phyloP scores from a whole-genome alignment of 2,797 vertebrate species.

The Neostethus bicornis region DNA sequence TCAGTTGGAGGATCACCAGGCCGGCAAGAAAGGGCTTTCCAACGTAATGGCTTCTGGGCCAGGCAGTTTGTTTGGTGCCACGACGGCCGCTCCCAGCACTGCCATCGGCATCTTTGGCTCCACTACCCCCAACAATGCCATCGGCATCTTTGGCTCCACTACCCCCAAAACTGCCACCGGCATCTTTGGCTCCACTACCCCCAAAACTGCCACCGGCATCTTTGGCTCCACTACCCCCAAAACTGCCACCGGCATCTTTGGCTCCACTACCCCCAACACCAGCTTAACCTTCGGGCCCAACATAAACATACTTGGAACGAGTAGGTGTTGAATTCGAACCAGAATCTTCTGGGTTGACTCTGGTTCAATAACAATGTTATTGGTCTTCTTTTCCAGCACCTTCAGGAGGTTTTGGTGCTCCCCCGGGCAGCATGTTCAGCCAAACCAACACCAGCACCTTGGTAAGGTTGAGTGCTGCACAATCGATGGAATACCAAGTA shows the following conservation, averaged over 20 bases:
- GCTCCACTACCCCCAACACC: too few species aligned
- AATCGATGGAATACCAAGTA: too few species aligned
- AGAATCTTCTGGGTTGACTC: too few species aligned
- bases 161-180: too few species aligned
- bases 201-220: too few species aligned
- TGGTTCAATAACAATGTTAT: too few species aligned
- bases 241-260: too few species aligned
- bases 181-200: too few species aligned
- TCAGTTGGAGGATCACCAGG: conserved; percentile 94
- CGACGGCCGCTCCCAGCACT: conserved; percentile 84
- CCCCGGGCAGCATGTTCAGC: conserved; percentile 86
- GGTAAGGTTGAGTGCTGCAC: too few species aligned
- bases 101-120: conserved; percentile 90
- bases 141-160: too few species aligned
- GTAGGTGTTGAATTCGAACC: conserved; percentile 82
- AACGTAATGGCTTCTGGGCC: conserved; percentile 85
- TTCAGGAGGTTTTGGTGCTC: conserved; percentile 83
- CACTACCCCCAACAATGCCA: too few species aligned
- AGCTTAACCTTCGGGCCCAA: conserved; percentile 90
- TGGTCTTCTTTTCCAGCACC: conserved; percentile 6
- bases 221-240: too few species aligned
- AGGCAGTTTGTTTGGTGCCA: conserved; percentile 83
- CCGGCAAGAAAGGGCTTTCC: conserved; percentile 91
- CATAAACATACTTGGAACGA: conserved; percentile 88
- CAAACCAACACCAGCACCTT: conserved; percentile 90